These are phyloP conservation scores for Lasioglossum baleicum DNA, from an alignment of 1,140 invertebrate species.

Conservation along the genomic window DNA sequence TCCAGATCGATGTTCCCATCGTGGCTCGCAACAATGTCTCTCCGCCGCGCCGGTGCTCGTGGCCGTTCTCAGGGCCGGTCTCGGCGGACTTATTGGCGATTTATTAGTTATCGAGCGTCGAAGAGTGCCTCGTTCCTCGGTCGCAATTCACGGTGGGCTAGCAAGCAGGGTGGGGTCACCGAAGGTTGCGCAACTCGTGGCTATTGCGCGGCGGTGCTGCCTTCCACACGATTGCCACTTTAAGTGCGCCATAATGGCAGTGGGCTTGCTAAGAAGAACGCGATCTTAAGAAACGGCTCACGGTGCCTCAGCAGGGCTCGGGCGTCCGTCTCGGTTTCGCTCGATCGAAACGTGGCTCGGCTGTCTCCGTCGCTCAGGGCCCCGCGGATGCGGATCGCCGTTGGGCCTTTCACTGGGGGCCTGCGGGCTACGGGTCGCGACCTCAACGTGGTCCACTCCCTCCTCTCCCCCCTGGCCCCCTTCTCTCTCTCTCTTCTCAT, in stretches of 20 bases:
- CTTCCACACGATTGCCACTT: constrained; percentile 74
- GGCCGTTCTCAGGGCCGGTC: not conserved
- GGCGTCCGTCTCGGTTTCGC: constrained; percentile 51
- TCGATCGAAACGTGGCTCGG: constrained; percentile 32
- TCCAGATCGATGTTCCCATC: no score
- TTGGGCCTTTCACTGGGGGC: constrained; percentile 74
- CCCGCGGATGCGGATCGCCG: constrained; percentile 74
- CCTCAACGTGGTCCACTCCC: constrained; percentile 70
- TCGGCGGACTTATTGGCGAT: constrained; percentile 4
- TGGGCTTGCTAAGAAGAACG: constrained; percentile 69
- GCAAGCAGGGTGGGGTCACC: constrained; percentile 65
- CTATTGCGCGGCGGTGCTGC: constrained; percentile 62
- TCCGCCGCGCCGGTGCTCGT: no score
- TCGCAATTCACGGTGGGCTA: constrained; percentile 36
- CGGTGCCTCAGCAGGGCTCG: constrained; percentile 61
- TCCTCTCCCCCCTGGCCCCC: constrained; percentile 38
- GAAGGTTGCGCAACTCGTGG: constrained; percentile 70
- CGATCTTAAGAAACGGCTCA: constrained; percentile 71
- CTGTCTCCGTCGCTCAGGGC: constrained; percentile 53
- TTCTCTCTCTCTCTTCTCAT: not conserved
- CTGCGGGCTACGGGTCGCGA: constrained; percentile 73
- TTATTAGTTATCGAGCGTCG: constrained; percentile 24
- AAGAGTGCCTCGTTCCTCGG: constrained; percentile 20
- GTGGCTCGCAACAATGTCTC: not conserved
- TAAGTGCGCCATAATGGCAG: constrained; percentile 74